Evolutionary conservation across 2,888 invertebrate genomes (phyloP).

Genomic region (Mechanitis messenoides): DNA sequence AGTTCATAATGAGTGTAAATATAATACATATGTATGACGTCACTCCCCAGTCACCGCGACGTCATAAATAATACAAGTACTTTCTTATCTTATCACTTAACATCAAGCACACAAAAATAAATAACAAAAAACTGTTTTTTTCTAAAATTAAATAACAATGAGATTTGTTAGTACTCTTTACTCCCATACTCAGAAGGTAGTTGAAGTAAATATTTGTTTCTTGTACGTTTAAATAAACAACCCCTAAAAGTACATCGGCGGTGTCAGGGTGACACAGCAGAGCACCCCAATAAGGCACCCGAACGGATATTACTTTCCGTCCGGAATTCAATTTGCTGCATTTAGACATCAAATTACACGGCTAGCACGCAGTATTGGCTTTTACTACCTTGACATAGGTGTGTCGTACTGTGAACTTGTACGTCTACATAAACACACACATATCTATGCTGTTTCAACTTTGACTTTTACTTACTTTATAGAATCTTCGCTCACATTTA

Average conservation of each 20-base stretch:
- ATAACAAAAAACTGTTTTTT: too few species aligned
- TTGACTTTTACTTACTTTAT: too few species aligned
- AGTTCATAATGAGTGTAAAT: background rate
- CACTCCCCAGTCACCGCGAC: background rate
- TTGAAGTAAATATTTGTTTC: too few species aligned
- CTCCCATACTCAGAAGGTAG: too few species aligned
- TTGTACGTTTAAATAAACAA: background rate
- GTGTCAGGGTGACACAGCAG: slow-evolving; percentile 10
- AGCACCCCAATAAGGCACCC: slow-evolving; percentile 22
- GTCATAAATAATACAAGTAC: background rate
- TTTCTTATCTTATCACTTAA: too few species aligned
- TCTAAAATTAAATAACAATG: too few species aligned
- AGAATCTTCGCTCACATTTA: too few species aligned
- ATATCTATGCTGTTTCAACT: too few species aligned
- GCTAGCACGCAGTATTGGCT: slow-evolving; percentile 9
- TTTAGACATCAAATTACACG: slow-evolving; percentile 29
- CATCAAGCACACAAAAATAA: too few species aligned
- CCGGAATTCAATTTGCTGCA: slow-evolving; percentile 31
- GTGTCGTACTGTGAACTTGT: too few species aligned
- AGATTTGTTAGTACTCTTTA: too few species aligned
- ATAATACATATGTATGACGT: slow-evolving; percentile 5
- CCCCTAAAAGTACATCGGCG: slow-evolving; percentile 7
- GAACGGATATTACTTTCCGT: slow-evolving; percentile 22
- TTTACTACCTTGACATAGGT: slow-evolving; percentile 3
- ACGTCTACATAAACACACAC: background rate